Evolutionary conservation across 2,113 vertebrate genomes (phyloP).

Genomic region (Ictalurus punctatus): DNA sequence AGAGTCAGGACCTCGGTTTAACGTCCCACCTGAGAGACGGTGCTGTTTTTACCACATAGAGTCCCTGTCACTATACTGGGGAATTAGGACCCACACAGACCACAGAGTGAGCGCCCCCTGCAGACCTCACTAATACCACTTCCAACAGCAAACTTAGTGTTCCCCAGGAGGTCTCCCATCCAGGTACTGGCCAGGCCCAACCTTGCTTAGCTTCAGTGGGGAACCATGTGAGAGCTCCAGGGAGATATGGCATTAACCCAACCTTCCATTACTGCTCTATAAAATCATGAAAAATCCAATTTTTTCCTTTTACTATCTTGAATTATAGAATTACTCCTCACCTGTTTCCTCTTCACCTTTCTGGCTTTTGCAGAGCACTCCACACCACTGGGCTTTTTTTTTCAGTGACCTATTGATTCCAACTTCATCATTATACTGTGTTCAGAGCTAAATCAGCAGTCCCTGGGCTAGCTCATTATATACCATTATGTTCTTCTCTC

Average conservation of each 20-base stretch:
- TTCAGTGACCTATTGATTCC: conserved; percentile 14
- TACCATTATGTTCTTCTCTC: conserved; percentile 26
- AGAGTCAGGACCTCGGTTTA: too few relatives aligned
- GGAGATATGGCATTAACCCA: not conserved
- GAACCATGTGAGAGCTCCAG: too few relatives aligned
- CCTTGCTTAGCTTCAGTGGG: too few relatives aligned
- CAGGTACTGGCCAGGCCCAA: too few relatives aligned
- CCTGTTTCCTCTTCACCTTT: not conserved
- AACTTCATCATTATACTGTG: not conserved
- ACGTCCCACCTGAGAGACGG: too few relatives aligned
- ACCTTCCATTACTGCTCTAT: not conserved
- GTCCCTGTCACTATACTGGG: too few relatives aligned
- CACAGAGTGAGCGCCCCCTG: too few relatives aligned
- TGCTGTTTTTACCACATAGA: too few relatives aligned
- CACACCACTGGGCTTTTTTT: not conserved
- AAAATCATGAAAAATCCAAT: not conserved
- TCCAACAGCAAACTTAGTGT: too few relatives aligned
- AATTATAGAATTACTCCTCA: not conserved
- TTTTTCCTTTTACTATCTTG: not conserved
- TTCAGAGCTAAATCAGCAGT: not conserved
- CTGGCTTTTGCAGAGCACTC: not conserved
- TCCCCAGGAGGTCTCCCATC: too few relatives aligned
- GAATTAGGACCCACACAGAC: too few relatives aligned
- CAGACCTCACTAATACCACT: too few relatives aligned
- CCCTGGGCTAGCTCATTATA: conserved; percentile 11